Conservation (phyloP, 2,113 vertebrate genomes). For the Eonycteris spelaea region DNA sequence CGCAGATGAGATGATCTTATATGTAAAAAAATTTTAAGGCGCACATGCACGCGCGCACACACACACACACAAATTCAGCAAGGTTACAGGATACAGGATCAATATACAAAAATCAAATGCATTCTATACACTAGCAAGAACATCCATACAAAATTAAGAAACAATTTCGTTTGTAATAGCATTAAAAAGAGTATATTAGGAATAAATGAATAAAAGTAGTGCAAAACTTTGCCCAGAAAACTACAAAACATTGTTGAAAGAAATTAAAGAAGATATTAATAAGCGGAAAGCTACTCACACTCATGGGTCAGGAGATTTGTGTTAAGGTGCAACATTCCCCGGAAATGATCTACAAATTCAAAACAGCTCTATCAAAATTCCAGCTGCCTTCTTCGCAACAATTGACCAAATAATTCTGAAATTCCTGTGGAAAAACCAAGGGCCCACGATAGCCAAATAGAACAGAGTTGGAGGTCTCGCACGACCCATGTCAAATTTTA, state of each 20-base stretch:
- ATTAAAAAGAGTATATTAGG: background rate
- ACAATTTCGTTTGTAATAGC: background rate
- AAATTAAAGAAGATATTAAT: background rate
- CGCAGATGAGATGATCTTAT: background rate
- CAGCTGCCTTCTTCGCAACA: background rate
- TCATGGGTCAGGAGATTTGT: background rate
- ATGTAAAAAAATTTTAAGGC: background rate
- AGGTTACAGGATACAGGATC: background rate
- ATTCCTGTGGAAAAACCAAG: background rate
- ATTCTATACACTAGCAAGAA: background rate
- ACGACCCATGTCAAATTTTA: background rate
- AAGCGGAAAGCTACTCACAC: background rate
- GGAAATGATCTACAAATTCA: background rate
- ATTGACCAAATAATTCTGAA: background rate
- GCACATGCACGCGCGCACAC: background rate
- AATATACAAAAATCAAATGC: background rate
- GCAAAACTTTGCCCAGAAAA: background rate
- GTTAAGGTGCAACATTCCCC: background rate
- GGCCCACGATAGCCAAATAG: background rate
- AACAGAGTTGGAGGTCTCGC: background rate
- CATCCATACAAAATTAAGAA: slow-evolving; percentile 15
- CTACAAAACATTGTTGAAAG: background rate
- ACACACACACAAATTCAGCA: background rate
- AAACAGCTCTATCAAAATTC: background rate
- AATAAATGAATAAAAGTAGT: background rate